A percentile compares a stretch with the other conserved stretches of the same genome.
Conservation (phyloP, 2,797 vertebrate species). For the Myotis pilosus region DNA sequence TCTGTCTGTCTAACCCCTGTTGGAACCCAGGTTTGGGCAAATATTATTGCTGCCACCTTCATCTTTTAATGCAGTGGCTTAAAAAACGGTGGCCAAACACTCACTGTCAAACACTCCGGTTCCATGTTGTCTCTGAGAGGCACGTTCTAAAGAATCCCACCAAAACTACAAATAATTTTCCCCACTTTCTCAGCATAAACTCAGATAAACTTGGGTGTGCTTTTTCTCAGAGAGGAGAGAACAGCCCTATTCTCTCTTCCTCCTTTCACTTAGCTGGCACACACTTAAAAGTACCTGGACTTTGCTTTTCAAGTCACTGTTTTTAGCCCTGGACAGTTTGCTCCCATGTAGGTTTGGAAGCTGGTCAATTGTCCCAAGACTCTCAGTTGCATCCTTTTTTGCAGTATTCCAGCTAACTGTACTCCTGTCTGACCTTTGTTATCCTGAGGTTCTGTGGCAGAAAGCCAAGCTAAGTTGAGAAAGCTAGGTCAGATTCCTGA, state of each 20-base stretch:
- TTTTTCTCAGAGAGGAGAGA: background rate
- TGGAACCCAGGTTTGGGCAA: constrained; percentile 68
- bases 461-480: constrained; percentile 51
- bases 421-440: constrained; percentile 26
- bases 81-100: background rate
- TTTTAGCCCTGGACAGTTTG: constrained; percentile 21
- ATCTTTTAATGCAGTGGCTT: constrained; percentile 65
- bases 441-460: background rate
- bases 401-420: background rate
- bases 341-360: constrained; percentile 11
- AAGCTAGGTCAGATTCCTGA: constrained; percentile 41
- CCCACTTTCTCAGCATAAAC: background rate
- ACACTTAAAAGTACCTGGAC: background rate
- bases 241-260: background rate
- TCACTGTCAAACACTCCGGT: constrained; percentile 1
- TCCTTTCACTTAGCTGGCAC: background rate
- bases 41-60: constrained; percentile 77
- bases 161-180: constrained; percentile 23
- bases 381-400: background rate
- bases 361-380: background rate
- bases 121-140: background rate
- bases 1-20: constrained; percentile 60
- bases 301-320: background rate
- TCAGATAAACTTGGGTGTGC: constrained; percentile 26
- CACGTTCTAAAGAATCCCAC: constrained; percentile 14